Evolutionary conservation across 1,140 invertebrate species (phyloP).

Genomic region (Harpegnathos saltator): DNA sequence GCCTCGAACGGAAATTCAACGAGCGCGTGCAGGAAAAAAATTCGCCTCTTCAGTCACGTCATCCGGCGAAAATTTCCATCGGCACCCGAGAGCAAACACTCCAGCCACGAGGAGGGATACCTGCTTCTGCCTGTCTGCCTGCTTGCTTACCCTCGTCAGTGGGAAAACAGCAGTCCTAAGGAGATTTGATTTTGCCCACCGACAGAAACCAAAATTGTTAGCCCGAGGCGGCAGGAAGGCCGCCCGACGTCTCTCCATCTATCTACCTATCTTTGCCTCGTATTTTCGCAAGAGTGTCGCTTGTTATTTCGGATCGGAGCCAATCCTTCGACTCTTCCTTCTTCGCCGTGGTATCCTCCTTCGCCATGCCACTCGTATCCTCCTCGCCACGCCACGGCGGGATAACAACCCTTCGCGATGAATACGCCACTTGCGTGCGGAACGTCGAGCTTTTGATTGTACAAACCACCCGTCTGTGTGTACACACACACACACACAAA

Average conservation of each 20-base stretch:
- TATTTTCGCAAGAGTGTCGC: conserved; percentile 56
- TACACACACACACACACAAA: background rate
- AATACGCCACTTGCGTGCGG: conserved; percentile 19
- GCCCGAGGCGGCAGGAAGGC: conserved; percentile 1
- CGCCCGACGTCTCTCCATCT: conserved; percentile 10
- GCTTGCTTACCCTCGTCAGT: conserved; percentile 2
- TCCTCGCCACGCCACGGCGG: background rate
- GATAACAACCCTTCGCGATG: conserved; percentile 31
- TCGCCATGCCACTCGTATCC: background rate
- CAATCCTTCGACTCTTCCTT: background rate
- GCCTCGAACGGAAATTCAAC: background rate
- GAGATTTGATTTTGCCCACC: conserved; percentile 37
- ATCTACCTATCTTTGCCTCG: conserved; percentile 29
- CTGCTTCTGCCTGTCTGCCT: too few relatives aligned
- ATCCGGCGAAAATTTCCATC: conserved; percentile 32
- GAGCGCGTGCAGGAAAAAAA: conserved; percentile 29
- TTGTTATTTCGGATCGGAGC: conserved; percentile 61
- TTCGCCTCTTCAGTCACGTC: background rate
- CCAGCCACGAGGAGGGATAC: background rate
- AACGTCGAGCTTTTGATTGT: conserved; percentile 7
- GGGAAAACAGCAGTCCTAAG: conserved; percentile 41
- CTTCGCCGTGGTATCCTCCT: background rate
- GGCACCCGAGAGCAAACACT: conserved; percentile 19
- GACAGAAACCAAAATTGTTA: conserved; percentile 56
- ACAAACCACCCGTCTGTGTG: too few relatives aligned